A percentile compares a stretch with the other conserved stretches of the same genome.
Conservation (phyloP, 2,113 vertebrate species). For the Hyaena hyaena region DNA sequence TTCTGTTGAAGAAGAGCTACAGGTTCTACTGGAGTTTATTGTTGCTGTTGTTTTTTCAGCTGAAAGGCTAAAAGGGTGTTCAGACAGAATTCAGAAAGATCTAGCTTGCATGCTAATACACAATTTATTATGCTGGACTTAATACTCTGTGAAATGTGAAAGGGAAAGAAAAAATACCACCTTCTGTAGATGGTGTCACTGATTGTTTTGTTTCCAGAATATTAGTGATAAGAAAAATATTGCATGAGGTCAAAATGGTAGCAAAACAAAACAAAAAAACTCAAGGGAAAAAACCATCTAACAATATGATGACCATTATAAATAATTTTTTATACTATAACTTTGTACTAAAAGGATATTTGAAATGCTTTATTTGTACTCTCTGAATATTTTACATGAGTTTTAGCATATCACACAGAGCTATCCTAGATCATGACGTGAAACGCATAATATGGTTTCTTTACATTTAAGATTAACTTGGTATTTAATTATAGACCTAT, state of each 20-base stretch:
- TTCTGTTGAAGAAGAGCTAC: conserved; percentile 54
- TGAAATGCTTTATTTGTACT: not conserved
- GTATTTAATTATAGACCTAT: not conserved
- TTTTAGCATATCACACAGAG: not conserved
- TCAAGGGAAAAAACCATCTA: conserved; percentile 12
- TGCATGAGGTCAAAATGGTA: conserved; percentile 26
- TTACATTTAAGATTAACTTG: conserved; percentile 19
- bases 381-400: not conserved
- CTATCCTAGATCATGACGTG: not conserved
- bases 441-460: not conserved
- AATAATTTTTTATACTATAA: not conserved
- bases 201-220: conserved; percentile 66
- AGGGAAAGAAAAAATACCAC: not conserved
- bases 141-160: conserved; percentile 61
- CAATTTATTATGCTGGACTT: conserved; percentile 63
- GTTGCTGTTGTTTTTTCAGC: not conserved
- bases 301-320: not conserved
- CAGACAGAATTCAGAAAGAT: conserved; percentile 45
- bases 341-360: not conserved
- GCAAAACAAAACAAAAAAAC: conserved; percentile 34
- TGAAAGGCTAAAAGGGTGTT: conserved; percentile 33
- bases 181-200: conserved; percentile 55
- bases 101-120: conserved; percentile 30
- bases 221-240: conserved; percentile 64
- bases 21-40: conserved; percentile 55